These are phyloP conservation scores for Todus mexicanus DNA, from an alignment of 2,797 vertebrate genomes.

Conservation along the genomic window DNA sequence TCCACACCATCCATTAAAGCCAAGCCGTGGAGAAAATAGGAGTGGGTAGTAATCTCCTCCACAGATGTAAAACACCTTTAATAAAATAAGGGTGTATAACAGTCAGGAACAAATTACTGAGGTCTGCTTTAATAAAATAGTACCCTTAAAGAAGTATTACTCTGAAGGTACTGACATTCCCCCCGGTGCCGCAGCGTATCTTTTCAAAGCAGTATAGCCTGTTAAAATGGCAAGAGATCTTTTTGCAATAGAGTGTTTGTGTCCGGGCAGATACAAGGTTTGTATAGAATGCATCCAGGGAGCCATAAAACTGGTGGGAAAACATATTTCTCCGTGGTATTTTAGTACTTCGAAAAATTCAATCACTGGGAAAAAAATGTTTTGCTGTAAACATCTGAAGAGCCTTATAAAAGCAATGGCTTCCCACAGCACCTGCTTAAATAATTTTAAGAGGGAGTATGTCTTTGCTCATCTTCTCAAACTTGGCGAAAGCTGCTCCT, in stretches of 20 bases:
- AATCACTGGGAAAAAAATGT: conserved; percentile 76
- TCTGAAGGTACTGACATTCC: conserved; percentile 55
- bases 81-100: conserved; percentile 70
- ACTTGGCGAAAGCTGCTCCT: conserved; percentile 32
- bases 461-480: conserved; percentile 45
- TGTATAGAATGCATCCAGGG: conserved; percentile 71
- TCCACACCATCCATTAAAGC: conserved; percentile 58
- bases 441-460: conserved; percentile 66
- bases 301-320: conserved; percentile 77
- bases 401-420: conserved; percentile 71
- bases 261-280: conserved; percentile 75
- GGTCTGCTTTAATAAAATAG: conserved; percentile 70
- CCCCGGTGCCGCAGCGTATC: conserved; percentile 13
- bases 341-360: conserved; percentile 80
- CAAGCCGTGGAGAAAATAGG: conserved; percentile 64
- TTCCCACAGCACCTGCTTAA: conserved; percentile 68
- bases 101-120: conserved; percentile 70
- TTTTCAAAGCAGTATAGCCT: conserved; percentile 58
- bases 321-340: conserved; percentile 78
- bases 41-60: conserved; percentile 56
- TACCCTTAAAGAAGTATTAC: conserved; percentile 63
- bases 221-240: conserved; percentile 63
- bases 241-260: conserved; percentile 71
- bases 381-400: conserved; percentile 77
- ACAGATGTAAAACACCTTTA: conserved; percentile 69